phyloP scores from a whole-genome alignment of 1,140 invertebrate species.

The Pantala flavescens region DNA sequence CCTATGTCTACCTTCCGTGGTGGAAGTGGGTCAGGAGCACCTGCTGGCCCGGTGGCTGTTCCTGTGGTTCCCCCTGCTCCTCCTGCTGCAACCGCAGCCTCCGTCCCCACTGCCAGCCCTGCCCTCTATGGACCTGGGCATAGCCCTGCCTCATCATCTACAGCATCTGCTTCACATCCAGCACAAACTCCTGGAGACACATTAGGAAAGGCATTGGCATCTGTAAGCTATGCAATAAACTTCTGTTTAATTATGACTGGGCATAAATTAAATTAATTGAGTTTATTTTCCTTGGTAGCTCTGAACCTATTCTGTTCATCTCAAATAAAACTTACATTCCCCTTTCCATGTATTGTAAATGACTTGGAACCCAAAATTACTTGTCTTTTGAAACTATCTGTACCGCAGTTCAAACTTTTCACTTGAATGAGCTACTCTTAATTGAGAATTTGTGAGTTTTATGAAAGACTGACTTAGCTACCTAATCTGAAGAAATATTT shows the following conservation, averaged over 20 bases:
- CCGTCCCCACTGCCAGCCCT: constrained; percentile 25
- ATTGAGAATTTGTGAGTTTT: too few relatives aligned
- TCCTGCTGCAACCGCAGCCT: constrained; percentile 29
- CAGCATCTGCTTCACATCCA: constrained; percentile 34
- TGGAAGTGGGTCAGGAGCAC: constrained; percentile 33
- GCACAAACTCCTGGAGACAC: constrained; percentile 50
- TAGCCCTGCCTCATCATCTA: constrained; percentile 35
- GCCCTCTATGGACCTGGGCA: constrained; percentile 18
- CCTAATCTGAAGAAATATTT: too few relatives aligned
- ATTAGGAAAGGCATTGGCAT: constrained; percentile 67
- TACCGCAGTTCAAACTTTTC: too few relatives aligned
- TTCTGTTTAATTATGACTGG: constrained; percentile 21
- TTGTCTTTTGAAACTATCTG: too few relatives aligned
- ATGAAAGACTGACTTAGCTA: too few relatives aligned
- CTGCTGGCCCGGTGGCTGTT: constrained; percentile 27
- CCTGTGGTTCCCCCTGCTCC: constrained; percentile 27
- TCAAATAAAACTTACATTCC: too few relatives aligned
- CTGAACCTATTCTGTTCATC: too few relatives aligned
- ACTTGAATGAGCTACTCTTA: too few relatives aligned
- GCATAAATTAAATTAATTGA: too few relatives aligned
- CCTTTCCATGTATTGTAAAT: too few relatives aligned
- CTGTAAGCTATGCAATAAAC: constrained; percentile 50
- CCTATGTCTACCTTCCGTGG: constrained; percentile 88
- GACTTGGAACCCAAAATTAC: too few relatives aligned
- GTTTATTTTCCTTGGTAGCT: too few relatives aligned